Evolutionary conservation across 2,888 invertebrate genomes (phyloP), one percentile per base, ranked within the genome.

Genomic region (Calliscelio sp.): DNA sequence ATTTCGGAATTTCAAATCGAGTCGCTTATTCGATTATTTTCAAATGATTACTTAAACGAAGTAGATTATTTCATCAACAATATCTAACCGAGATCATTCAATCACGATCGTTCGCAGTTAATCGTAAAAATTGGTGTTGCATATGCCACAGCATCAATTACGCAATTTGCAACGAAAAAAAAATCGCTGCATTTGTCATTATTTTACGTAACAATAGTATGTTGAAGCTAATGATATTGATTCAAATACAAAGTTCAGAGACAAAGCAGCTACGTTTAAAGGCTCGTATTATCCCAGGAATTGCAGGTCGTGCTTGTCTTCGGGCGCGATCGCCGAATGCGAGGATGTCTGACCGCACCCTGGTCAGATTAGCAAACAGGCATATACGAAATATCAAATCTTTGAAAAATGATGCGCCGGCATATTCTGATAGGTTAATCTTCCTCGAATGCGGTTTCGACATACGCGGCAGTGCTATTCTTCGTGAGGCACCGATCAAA

Each of bases 301-400:
- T 81, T 81, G 68, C 68, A 68, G 74, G 61, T 70, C 70, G 63
- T n/a, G 75, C 44, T 75, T 81, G 81, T 81, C 75, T 46, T 61
- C 11, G 25, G 38, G 22, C 28, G 25, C 32, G 59, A 66, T 81
- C 65, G 49, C 49, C 75, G 55, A 75, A 77, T 41, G 81, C 38
- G 11, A 46, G 25, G 32, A 28, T 18, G 53, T n/a, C n/a, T n/a
- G 44, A 81, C 81, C 81, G 70, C 81, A 81, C 81, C 81, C 65
- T 41, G 25, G 25, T 73, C 61, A 61, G 70, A 41, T 80, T 80
- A 57, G 59, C 59, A 66, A 80, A 73, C 24, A 0, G 32, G 6
- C 55, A 20, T n/a, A n/a, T 46, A 79, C 71, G 51, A 80, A 80
- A 80, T 80, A 80, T 80, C 80, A 80, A 66, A 80, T 80, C 66